Conservation (phyloP, 2,113 vertebrate genomes). For the Sturnus vulgaris region DNA sequence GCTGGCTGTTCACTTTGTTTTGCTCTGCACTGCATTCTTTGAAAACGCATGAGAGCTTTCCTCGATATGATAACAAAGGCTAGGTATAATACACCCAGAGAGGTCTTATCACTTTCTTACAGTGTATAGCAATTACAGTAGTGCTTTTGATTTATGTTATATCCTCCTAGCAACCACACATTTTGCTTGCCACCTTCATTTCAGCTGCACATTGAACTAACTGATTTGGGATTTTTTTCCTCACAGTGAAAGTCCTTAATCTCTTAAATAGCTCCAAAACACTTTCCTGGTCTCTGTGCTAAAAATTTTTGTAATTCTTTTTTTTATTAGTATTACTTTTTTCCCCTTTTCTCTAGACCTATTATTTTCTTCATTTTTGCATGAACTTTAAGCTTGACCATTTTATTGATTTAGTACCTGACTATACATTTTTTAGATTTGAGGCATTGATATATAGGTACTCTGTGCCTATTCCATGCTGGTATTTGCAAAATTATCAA, state of each 20-base stretch:
- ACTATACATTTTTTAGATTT: background rate
- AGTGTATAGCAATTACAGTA: constrained; percentile 42
- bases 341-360: background rate
- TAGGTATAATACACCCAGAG: constrained; percentile 23
- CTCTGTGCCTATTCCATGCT: background rate
- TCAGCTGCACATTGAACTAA: constrained; percentile 6
- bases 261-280: constrained; percentile 24
- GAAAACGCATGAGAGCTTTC: background rate
- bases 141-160: constrained; percentile 39
- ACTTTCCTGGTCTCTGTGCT: background rate
- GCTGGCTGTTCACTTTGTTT: constrained; percentile 4
- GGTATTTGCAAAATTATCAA: background rate
- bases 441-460: background rate
- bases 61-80: background rate
- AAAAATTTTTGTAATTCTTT: background rate
- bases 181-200: background rate
- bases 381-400: background rate
- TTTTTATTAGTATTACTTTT: background rate
- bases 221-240: constrained; percentile 1
- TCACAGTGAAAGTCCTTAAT: constrained; percentile 7
- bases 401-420: background rate
- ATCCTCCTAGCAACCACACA: constrained; percentile 34
- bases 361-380: background rate
- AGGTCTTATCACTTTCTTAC: constrained; percentile 53
- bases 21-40: background rate